phyloP scores from a whole-genome alignment of 64 coral and sea anemone species.

The Astreopora myriophthalma region DNA sequence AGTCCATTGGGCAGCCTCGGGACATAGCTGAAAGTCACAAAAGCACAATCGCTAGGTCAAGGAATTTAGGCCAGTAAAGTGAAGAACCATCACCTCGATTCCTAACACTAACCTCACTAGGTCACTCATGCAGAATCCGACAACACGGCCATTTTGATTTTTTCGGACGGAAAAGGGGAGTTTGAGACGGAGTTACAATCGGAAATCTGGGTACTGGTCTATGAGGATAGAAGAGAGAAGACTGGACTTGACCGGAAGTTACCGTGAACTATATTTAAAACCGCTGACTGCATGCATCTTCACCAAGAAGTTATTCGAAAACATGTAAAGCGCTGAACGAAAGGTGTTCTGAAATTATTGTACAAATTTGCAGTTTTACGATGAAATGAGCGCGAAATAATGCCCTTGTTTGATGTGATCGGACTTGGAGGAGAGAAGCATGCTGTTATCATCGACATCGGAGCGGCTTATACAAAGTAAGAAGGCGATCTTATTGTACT shows the following conservation, averaged over 20 bases:
- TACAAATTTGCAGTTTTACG: not conserved
- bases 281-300: too few relatives aligned
- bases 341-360: not conserved
- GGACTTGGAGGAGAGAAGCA: conserved; percentile 97
- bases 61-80: not conserved
- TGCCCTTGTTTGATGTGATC: conserved; percentile 99
- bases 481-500: too few relatives aligned
- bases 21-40: conserved; percentile 83
- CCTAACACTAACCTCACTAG: conserved; percentile 86
- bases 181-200: not conserved
- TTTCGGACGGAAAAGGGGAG: too few relatives aligned
- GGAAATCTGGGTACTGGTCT: not conserved
- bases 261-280: too few relatives aligned
- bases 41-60: not conserved
- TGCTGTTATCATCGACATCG: conserved; percentile 97
- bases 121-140: conserved; percentile 99
- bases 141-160: conserved; percentile 88
- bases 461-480: conserved; percentile 97
- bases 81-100: not conserved
- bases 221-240: not conserved
- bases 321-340: too few relatives aligned
- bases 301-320: too few relatives aligned
- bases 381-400: conserved; percentile 4
- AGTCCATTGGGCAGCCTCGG: conserved; percentile 98
- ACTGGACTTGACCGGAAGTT: not conserved